These are phyloP conservation scores for Petaurus breviceps DNA, from an alignment of 2,113 vertebrate species.

Conservation along the genomic window DNA sequence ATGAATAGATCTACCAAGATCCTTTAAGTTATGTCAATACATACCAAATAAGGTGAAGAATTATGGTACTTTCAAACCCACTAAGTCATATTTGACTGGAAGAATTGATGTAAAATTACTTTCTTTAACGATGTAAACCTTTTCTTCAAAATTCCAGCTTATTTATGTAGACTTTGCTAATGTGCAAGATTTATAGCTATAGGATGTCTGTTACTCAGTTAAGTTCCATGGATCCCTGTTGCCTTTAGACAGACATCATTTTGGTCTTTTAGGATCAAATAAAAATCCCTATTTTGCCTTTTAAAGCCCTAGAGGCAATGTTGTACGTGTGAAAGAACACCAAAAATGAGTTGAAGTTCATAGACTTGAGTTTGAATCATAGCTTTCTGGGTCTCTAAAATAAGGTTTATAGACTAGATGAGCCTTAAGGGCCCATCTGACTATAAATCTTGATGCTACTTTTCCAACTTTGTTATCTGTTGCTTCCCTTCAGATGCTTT, in stretches of 20 bases:
- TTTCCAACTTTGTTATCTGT: no score
- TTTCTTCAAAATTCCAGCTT: not conserved
- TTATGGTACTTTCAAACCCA: not conserved
- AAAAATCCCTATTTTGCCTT: not conserved
- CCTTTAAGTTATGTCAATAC: not conserved
- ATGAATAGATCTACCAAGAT: not conserved
- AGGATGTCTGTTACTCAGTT: no score
- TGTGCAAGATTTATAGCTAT: no score
- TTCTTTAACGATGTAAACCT: not conserved
- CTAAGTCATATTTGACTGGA: slow-evolving; percentile 35
- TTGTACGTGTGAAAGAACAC: not conserved
- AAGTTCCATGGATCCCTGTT: not conserved
- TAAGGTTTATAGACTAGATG: not conserved
- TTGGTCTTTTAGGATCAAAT: not conserved
- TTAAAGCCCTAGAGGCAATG: not conserved
- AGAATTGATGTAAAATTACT: slow-evolving; percentile 28
- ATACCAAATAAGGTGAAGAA: not conserved
- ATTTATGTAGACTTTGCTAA: not conserved
- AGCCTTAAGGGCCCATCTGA: not conserved
- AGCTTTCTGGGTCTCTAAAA: not conserved
- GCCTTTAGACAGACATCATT: not conserved
- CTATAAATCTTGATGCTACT: not conserved
- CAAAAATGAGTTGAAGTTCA: not conserved
- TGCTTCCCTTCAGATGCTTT: not conserved
- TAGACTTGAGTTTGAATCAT: not conserved